Evolutionary conservation across 2,797 vertebrate genomes (phyloP).

Genomic region (Chaetophractus vellerosus): DNA sequence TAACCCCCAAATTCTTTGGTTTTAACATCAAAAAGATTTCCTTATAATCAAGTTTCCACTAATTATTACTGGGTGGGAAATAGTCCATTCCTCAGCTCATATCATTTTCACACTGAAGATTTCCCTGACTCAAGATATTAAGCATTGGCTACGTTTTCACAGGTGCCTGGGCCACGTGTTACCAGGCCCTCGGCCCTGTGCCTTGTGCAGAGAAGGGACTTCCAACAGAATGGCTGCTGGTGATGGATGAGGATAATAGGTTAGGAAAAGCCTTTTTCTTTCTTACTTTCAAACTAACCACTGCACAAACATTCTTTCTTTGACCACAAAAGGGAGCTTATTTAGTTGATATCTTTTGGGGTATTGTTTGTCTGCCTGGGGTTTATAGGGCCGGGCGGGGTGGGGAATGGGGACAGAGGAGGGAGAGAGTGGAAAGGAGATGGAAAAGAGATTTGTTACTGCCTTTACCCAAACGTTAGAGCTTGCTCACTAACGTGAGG

Average conservation of each 20-base stretch:
- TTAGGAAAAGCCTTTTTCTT: not conserved
- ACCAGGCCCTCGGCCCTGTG: accelerated
- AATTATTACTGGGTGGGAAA: conserved; percentile 13
- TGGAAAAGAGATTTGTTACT: not conserved
- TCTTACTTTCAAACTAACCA: not conserved
- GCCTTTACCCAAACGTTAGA: not conserved
- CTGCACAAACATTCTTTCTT: not conserved
- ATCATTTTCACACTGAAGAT: not conserved
- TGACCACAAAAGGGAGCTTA: not conserved
- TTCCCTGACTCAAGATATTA: not conserved
- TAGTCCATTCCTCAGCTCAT: not conserved
- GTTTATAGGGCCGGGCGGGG: accelerated
- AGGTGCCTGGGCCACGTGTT: not conserved
- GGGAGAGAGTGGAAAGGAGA: not conserved
- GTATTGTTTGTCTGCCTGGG: not conserved
- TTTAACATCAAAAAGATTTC: conserved; percentile 46
- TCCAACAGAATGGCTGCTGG: not conserved
- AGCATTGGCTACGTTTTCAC: not conserved
- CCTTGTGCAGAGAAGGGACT: not conserved
- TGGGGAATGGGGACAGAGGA: not conserved
- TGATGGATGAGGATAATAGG: not conserved
- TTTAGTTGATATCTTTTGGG: not conserved
- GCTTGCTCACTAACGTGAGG: not conserved
- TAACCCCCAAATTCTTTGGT: not conserved
- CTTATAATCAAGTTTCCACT: conserved; percentile 19